Percentiles rank a stretch among this genome's conserved stretches.
phyloP scores from a whole-genome alignment of 2,888 invertebrate species.

The Andrena hattorfiana region DNA sequence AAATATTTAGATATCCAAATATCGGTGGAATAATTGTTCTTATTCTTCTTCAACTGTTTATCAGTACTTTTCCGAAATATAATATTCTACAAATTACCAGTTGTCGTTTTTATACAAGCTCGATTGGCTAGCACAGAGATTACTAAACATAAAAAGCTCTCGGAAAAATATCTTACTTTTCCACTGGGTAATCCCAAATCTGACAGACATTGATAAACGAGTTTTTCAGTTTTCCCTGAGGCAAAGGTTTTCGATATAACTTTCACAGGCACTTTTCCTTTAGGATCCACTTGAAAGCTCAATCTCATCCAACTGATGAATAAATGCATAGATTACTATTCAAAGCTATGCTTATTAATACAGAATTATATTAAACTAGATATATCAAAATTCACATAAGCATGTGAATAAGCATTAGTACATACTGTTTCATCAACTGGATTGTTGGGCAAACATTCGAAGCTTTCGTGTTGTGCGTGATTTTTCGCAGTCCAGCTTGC shows the following conservation, averaged over 20 bases:
- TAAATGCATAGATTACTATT: slow-evolving; percentile 4
- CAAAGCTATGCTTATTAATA: no score
- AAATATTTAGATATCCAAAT: no score
- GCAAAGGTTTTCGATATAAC: slow-evolving; percentile 89
- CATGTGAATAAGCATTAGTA: slow-evolving; percentile 76
- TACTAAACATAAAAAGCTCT: background rate
- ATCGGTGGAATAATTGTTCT: no score
- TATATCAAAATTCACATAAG: no score
- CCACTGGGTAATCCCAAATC: slow-evolving; percentile 88
- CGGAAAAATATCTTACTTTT: slow-evolving; percentile 72
- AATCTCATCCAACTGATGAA: slow-evolving; percentile 88
- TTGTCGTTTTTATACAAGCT: no score
- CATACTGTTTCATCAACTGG: slow-evolving; percentile 99
- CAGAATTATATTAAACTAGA: no score
- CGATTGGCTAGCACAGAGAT: no score
- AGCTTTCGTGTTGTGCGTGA: slow-evolving; percentile 98
- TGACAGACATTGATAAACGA: slow-evolving; percentile 88
- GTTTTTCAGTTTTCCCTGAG: slow-evolving; percentile 90
- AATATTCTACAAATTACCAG: no score
- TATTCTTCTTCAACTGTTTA: no score
- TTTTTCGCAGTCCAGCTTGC: slow-evolving; percentile 94
- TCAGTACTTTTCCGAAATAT: no score
- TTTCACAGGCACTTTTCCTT: slow-evolving; percentile 89
- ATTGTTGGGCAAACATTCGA: slow-evolving; percentile 98
- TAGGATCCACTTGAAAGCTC: slow-evolving; percentile 88